Conservation (phyloP, 2,113 vertebrate genomes). For the Cyanocitta stelleri region DNA sequence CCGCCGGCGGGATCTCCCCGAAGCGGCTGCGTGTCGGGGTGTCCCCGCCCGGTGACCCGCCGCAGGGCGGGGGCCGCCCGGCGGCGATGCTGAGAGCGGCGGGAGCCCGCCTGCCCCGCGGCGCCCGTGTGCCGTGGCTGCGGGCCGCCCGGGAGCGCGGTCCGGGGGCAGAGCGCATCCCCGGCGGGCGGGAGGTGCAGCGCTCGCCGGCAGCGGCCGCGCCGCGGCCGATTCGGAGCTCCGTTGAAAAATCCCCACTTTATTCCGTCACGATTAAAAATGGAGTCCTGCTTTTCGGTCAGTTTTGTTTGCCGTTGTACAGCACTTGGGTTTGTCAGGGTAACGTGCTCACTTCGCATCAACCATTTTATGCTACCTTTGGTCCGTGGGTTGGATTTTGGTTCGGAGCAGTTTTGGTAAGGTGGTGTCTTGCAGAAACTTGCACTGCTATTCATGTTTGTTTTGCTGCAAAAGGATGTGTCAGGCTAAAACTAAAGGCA, state of each 20-base stretch:
- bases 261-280: neutral
- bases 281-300: neutral
- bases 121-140: neutral
- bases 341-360: neutral
- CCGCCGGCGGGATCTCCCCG: too few relatives aligned
- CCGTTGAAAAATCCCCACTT: neutral
- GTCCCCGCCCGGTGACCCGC: too few relatives aligned
- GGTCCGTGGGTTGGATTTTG: neutral
- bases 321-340: neutral
- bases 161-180: neutral
- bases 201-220: neutral
- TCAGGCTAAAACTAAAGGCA: neutral
- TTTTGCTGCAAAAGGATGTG: neutral
- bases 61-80: too few relatives aligned
- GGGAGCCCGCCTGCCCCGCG: too few relatives aligned
- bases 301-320: neutral
- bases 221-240: neutral
- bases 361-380: neutral
- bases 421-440: neutral
- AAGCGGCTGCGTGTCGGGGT: too few relatives aligned
- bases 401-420: neutral
- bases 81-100: too few relatives aligned
- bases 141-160: neutral
- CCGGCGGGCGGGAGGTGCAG: neutral
- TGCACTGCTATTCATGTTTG: fast-evolving